These are phyloP conservation scores for Pomatorhinus ruficollis DNA, from an alignment of 2,113 vertebrate species.

Conservation along the genomic window DNA sequence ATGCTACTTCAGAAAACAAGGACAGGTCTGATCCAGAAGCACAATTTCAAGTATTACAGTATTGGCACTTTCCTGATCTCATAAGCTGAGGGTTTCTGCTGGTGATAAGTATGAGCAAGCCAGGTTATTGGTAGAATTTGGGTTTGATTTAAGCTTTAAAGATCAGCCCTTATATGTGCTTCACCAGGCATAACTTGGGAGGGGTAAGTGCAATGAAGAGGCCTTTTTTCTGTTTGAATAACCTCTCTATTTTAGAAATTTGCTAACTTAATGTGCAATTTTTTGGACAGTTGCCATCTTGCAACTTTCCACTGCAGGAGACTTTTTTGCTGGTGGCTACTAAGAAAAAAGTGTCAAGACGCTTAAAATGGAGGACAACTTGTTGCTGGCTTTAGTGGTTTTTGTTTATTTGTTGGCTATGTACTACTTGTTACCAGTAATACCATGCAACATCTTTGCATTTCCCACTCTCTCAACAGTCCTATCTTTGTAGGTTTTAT, in stretches of 20 bases:
- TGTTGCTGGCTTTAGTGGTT: neutral
- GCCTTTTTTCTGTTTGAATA: neutral
- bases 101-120: neutral
- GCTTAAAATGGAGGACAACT: neutral
- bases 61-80: neutral
- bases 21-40: neutral
- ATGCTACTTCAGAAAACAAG: neutral
- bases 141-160: neutral
- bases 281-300: neutral
- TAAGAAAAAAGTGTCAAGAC: neutral
- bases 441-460: neutral
- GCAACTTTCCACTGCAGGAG: neutral
- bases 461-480: neutral
- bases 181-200: neutral
- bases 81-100: neutral
- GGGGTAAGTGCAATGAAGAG: neutral
- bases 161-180: neutral
- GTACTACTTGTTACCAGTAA: neutral
- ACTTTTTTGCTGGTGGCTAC: neutral
- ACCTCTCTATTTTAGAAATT: neutral
- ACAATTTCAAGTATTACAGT: neutral
- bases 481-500: neutral
- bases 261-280: neutral
- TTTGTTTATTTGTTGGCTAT: neutral
- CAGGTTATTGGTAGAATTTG: neutral